Evolutionary conservation across 1,140 invertebrate species (phyloP).

Genomic region (Cotesia glomerata): DNA sequence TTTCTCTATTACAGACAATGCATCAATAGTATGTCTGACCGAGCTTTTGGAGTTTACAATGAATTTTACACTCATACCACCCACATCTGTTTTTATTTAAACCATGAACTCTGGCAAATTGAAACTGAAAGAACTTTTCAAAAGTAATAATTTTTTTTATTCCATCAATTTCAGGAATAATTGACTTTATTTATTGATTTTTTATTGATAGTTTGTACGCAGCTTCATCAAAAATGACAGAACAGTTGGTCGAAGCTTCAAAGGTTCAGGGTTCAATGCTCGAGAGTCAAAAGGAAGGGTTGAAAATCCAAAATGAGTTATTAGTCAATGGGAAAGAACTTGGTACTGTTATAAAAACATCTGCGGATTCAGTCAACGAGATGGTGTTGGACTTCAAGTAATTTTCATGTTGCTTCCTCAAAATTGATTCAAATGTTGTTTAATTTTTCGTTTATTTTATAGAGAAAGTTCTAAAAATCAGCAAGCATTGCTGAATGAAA

Average conservation of each 20-base stretch:
- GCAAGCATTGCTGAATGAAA: slow-evolving; percentile 63
- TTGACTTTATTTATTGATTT: slow-evolving; percentile 19
- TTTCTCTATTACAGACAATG: slow-evolving; percentile 57
- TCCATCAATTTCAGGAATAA: slow-evolving; percentile 41
- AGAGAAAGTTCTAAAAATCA: slow-evolving; percentile 65
- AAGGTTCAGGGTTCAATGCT: slow-evolving; percentile 66
- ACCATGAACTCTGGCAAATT: slow-evolving; percentile 71
- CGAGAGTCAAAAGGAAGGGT: slow-evolving; percentile 55
- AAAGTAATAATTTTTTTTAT: slow-evolving; percentile 48
- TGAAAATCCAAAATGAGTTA: slow-evolving; percentile 51
- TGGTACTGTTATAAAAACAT: slow-evolving; percentile 46
- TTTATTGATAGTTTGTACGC: slow-evolving; percentile 57
- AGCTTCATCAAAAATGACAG: slow-evolving; percentile 63
- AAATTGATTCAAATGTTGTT: background rate
- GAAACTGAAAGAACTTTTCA: slow-evolving; percentile 67
- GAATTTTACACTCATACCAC: slow-evolving; percentile 75
- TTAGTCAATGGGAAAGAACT: slow-evolving; percentile 51
- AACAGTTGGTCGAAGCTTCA: slow-evolving; percentile 66
- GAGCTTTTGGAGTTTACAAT: slow-evolving; percentile 68
- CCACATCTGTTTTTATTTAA: slow-evolving; percentile 73
- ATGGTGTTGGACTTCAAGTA: slow-evolving; percentile 65
- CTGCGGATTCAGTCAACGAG: slow-evolving; percentile 56
- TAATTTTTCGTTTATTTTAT: background rate
- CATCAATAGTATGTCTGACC: slow-evolving; percentile 66
- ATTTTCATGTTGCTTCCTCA: slow-evolving; percentile 6